Evolutionary conservation across 1,140 invertebrate species (phyloP), one percentile per base, ranked within the genome.

Genomic region (Leptinotarsa texana): DNA sequence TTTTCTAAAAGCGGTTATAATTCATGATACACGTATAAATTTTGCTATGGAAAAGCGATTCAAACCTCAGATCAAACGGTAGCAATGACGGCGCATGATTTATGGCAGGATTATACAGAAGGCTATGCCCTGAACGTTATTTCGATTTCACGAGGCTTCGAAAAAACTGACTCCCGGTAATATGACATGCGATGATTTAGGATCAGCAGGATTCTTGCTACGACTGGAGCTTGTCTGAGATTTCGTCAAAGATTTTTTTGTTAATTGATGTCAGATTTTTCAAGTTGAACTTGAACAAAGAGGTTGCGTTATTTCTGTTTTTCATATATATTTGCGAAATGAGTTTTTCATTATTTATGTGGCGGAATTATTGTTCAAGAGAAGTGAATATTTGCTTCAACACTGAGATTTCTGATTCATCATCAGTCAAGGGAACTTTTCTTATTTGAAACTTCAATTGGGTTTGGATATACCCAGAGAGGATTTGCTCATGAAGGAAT

Each of bases 51-150:
- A 74, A 77, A 74, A 70, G 69, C 69, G 72, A 72, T 74, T 74
- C 70, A 75, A 77, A 75, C 69, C 51, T 57, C 47, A 77, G 73
- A 75, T 77, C 76, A 77, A 75, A 73, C 70, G 76, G 76, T 73
- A 75, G 73, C 69, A 73, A 77, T 75, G 76, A 75, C 73, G 69
- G 63, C 21, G 70, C 71, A 75, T 77, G 76, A 77, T 77, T 77
- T 77, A 77, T 75, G 61, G 61, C 57, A 8, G 70, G 73, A 77
- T 77, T 77, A 77, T 77, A 75, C 73, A 70, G 75, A 63, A 67
- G 48, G 75, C 66, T 49, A 63, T 73, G 75, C 17, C 27, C 47
- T 15, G 71, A 65, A 73, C 69, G 69, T 51, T 73, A 75, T 68
- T 76, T 73, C 76, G 76, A 75, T 77, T 77, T 77, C 69, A 72